These are phyloP conservation scores for Passer domesticus DNA, from an alignment of 2,113 vertebrate genomes.

Conservation along the genomic window DNA sequence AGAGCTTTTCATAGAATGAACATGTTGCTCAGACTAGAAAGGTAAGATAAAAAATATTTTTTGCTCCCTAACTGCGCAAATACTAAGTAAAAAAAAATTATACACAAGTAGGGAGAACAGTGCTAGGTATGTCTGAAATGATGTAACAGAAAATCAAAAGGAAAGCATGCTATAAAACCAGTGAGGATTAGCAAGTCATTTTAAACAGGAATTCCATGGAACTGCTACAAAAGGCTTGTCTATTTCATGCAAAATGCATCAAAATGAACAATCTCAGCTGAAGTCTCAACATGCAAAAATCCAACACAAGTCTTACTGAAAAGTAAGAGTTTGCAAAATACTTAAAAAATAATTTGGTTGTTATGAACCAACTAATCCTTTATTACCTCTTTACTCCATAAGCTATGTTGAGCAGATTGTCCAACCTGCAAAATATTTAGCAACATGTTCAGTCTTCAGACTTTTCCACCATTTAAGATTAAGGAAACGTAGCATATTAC, in stretches of 20 bases:
- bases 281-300: slow-evolving; percentile 63
- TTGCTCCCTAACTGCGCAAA: not conserved
- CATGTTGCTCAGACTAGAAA: not conserved
- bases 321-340: slow-evolving; percentile 11
- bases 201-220: not conserved
- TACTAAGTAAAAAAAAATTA: not conserved
- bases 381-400: slow-evolving; percentile 99
- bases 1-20: not conserved
- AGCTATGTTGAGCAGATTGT: slow-evolving; percentile 99
- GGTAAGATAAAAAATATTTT: not conserved
- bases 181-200: slow-evolving; percentile 7
- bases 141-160: slow-evolving; percentile 28
- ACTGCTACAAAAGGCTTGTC: not conserved
- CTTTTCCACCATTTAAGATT: not conserved
- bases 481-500: slow-evolving; percentile 28
- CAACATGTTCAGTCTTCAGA: slow-evolving; percentile 73
- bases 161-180: slow-evolving; percentile 53
- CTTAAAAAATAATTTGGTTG: slow-evolving; percentile 5
- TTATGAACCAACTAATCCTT: slow-evolving; percentile 54
- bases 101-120: not conserved
- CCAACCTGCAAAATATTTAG: slow-evolving; percentile 90
- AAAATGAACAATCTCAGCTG: slow-evolving; percentile 1
- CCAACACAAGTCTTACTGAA: slow-evolving; percentile 41
- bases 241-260: slow-evolving; percentile 21
- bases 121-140: not conserved